A percentile compares a stretch with the other conserved stretches of the same genome.
phyloP scores from a whole-genome alignment of 23 tunicate species.

The Trididemnum clinides region DNA sequence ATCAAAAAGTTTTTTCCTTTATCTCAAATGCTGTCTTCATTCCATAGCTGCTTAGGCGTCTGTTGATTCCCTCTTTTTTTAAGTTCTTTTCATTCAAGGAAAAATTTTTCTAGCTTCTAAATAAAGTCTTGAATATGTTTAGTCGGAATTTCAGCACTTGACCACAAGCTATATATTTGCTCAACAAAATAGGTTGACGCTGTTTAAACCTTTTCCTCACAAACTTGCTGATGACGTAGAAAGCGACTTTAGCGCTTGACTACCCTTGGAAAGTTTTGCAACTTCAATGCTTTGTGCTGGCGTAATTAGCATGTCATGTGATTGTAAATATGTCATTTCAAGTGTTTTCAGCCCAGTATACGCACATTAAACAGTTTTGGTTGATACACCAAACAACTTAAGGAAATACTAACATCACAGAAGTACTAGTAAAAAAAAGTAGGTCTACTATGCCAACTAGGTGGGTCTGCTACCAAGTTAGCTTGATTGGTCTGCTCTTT shows the following conservation, averaged over 20 bases:
- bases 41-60: too few species aligned
- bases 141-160: neutral
- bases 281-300: slow-evolving; percentile 11
- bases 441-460: too few species aligned
- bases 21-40: too few species aligned
- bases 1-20: neutral
- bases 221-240: neutral
- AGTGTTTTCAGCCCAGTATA: neutral
- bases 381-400: neutral
- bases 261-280: slow-evolving; percentile 3
- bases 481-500: too few species aligned
- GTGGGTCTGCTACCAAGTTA: too few species aligned
- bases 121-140: neutral
- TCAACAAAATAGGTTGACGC: neutral
- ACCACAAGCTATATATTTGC: neutral
- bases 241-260: neutral
- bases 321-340: neutral
- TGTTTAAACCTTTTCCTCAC: neutral
- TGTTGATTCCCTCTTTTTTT: neutral
- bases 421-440: too few species aligned
- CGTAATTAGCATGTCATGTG: neutral
- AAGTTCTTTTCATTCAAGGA: neutral
- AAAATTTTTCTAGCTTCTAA: neutral
- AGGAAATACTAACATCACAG: neutral
- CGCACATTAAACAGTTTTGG: neutral